These are phyloP conservation scores for Pyxicephalus adspersus DNA, from an alignment of 2,113 vertebrate species.

Conservation along the genomic window DNA sequence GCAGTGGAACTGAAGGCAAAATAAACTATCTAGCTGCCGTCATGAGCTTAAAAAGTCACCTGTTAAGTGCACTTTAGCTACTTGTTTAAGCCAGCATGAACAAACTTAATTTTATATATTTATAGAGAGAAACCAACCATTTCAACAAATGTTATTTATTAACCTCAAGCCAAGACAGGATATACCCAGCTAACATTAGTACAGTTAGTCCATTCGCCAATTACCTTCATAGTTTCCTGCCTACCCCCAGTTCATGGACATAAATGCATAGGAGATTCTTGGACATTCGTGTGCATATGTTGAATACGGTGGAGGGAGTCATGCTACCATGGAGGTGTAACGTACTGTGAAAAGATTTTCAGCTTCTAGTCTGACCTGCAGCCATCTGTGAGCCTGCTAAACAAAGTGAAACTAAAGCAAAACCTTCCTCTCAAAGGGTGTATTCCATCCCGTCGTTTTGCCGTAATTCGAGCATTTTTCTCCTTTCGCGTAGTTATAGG, in stretches of 20 bases:
- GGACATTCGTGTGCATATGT: neutral
- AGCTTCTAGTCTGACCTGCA: neutral
- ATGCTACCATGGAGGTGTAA: neutral
- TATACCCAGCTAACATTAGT: neutral
- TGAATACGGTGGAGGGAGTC: neutral
- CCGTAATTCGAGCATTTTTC: too few relatives aligned
- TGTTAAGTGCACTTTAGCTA: neutral
- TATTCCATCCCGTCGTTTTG: too few relatives aligned
- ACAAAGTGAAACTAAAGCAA: neutral
- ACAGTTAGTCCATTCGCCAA: neutral
- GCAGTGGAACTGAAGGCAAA: too few relatives aligned
- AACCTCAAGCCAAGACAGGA: slow-evolving; percentile 10
- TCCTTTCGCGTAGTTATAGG: too few relatives aligned
- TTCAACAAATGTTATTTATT: neutral
- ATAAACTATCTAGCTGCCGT: neutral
- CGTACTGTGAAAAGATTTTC: slow-evolving; percentile 11
- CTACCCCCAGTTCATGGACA: neutral
- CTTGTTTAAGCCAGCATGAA: neutral
- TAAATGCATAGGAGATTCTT: too few relatives aligned
- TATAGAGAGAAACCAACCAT: neutral
- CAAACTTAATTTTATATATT: neutral
- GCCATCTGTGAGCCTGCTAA: neutral
- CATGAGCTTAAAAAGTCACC: neutral
- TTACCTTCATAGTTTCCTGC: neutral
- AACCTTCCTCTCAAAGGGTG: neutral